Evolutionary conservation across 2,888 invertebrate genomes (phyloP).

Genomic region (Callosobruchus maculatus): DNA sequence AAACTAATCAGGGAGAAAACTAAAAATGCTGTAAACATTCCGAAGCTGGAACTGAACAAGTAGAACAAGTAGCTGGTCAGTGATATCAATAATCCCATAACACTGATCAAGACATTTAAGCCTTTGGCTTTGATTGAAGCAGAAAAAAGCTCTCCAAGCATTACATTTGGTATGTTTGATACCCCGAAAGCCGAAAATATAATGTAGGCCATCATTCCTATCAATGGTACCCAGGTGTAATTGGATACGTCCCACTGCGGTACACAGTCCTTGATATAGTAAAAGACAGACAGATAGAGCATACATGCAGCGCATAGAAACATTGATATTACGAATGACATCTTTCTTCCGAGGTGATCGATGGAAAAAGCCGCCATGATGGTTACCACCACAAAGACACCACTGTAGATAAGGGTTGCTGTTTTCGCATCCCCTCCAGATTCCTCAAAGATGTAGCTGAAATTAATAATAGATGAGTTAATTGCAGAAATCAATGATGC

Average conservation of each 20-base stretch:
- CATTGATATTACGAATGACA: constrained; percentile 32
- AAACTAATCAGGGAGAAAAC: not conserved
- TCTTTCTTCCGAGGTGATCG: constrained; percentile 34
- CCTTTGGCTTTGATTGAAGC: constrained; percentile 36
- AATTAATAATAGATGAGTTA: not conserved
- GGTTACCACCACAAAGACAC: not conserved
- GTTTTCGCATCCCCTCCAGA: constrained; percentile 34
- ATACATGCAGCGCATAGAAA: constrained; percentile 29
- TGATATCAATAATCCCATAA: not conserved
- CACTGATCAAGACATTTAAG: constrained; percentile 14
- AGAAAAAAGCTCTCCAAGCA: constrained; percentile 37
- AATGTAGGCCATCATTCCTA: constrained; percentile 27
- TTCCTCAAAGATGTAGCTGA: constrained; percentile 10
- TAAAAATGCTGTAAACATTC: not conserved
- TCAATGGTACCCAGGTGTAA: constrained; percentile 34
- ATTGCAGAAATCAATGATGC: no score
- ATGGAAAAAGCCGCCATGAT: constrained; percentile 25
- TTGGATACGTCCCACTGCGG: constrained; percentile 19
- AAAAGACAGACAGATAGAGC: constrained; percentile 30
- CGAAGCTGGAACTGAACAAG: not conserved
- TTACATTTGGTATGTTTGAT: constrained; percentile 33
- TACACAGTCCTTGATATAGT: constrained; percentile 27
- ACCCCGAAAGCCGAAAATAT: constrained; percentile 22
- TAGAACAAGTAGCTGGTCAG: not conserved
- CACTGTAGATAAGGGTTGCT: not conserved